Evolutionary conservation across 2,888 invertebrate genomes (phyloP), one percentile per base, ranked within the genome.

Genomic region (Omphaloscelis lunosa): DNA sequence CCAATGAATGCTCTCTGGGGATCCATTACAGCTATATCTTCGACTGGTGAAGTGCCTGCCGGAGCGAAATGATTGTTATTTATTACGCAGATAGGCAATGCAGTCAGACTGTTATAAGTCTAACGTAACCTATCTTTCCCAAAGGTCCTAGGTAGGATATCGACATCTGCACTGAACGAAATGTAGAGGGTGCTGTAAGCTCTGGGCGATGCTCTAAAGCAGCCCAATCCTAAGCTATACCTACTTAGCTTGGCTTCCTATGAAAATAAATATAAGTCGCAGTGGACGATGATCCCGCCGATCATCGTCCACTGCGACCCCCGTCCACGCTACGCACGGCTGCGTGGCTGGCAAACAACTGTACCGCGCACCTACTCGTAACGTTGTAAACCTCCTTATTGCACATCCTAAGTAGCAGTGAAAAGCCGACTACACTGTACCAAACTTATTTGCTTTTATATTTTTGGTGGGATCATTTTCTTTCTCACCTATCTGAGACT

Each of bases 1-100:
- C 11, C 51, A 75, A 20, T 53, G 29, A 69, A 27, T 29, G 53
- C 41, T 59, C 75, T 59, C 58, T 17, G 23, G 53, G 39, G 81
- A 17, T 20, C n/a, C 53, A 48, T 59, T 23, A 48, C 27, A 41
- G 34, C 15, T 51, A 51, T 63, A 79, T 41, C 68, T 75, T 69
- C 51, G 58, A 39, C 63, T 34, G 45, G 51, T 39, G 39, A 2
- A 63, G 27, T 68, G 56, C 58, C 41, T 59, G 2, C 20, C 48
- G 11, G n/a, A 20, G 20, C 11, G 39, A 63, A 29, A 20, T 29
- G 5, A 58, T 72, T 58, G 56, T 71, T 48, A 48, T 79, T 63
- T 41, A 63, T 29, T 63, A 48, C 20, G n/a, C 29, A 51, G 23
- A 27, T 41, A 51, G 58, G 41, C 20, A 20, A 34, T 72, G 51